Percentiles rank a stretch among this genome's conserved stretches.
These are phyloP conservation scores for Cataglyphis altisquamis DNA, from an alignment of 2,888 invertebrate genomes.

Conservation along the genomic window DNA sequence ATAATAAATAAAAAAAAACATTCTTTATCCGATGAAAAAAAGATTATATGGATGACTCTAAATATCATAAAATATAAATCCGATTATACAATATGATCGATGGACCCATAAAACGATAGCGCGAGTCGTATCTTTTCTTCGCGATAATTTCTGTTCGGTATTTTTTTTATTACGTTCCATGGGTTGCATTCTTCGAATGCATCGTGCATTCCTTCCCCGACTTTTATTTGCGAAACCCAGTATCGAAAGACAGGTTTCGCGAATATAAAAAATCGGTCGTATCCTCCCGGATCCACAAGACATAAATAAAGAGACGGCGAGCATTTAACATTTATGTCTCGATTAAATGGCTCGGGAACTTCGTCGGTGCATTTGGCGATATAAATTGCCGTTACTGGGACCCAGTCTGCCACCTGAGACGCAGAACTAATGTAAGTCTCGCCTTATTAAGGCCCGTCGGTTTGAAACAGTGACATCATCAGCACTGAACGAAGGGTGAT, in stretches of 20 bases:
- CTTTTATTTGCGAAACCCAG: not conserved
- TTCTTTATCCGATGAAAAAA: too few relatives aligned
- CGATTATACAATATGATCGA: constrained; percentile 60
- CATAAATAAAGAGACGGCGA: constrained; percentile 55
- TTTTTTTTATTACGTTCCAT: not conserved
- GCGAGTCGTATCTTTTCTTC: constrained; percentile 52
- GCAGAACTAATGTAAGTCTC: constrained; percentile 76
- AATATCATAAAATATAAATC: constrained; percentile 60
- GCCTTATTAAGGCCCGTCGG: constrained; percentile 78
- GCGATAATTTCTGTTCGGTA: not conserved
- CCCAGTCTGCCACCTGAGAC: constrained; percentile 78
- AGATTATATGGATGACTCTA: not conserved
- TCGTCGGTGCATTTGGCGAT: constrained; percentile 67
- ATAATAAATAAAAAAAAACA: not conserved
- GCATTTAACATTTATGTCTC: constrained; percentile 79
- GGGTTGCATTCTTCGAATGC: not conserved
- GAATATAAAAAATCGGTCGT: constrained; percentile 67
- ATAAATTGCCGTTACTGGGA: constrained; percentile 69
- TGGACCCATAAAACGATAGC: constrained; percentile 59
- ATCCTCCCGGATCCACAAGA: constrained; percentile 55
- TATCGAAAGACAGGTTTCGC: not conserved
- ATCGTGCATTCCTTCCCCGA: not conserved
- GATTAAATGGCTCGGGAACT: constrained; percentile 72
- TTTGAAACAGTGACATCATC: not conserved
- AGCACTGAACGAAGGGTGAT: not conserved